Conservation (phyloP, 1,140 invertebrate genomes). For the Telenomus remus region DNA sequence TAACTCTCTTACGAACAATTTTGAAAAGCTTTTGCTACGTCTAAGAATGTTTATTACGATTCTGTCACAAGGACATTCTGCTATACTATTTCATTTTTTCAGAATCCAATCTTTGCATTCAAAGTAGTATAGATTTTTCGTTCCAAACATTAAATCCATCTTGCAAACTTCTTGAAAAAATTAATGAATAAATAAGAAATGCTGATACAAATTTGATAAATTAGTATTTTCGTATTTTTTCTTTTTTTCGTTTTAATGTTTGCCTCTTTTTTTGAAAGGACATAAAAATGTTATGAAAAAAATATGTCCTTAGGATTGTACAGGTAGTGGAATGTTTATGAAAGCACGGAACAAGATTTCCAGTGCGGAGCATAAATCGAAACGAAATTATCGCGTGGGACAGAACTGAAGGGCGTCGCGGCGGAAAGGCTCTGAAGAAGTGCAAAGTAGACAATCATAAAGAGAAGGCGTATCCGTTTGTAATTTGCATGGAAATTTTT, state of each 20-base stretch:
- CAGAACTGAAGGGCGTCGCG: constrained; percentile 22
- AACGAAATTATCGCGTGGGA: constrained; percentile 39
- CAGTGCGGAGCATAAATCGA: constrained; percentile 37
- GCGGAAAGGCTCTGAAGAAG: constrained; percentile 45
- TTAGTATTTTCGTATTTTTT: no score
- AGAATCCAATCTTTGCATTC: constrained; percentile 52
- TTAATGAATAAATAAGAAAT: constrained; percentile 25
- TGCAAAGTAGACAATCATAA: constrained; percentile 52
- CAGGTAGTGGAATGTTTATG: constrained; percentile 8
- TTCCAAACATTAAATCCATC: constrained; percentile 48
- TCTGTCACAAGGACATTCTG: constrained; percentile 38
- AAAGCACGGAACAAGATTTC: constrained; percentile 6
- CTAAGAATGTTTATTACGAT: constrained; percentile 48
- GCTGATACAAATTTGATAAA: no score
- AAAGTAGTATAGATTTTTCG: constrained; percentile 41
- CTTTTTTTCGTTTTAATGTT: no score
- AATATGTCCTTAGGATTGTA: background rate
- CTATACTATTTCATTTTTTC: constrained; percentile 45
- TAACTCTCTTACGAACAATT: no score
- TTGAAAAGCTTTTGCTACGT: constrained; percentile 1
- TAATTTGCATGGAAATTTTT: constrained; percentile 69
- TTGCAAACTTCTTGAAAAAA: constrained; percentile 38
- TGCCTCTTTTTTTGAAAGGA: no score
- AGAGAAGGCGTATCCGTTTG: constrained; percentile 64
- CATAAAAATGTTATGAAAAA: constrained; percentile 5